These are phyloP conservation scores for Pocillopora verrucosa DNA, from an alignment of 64 coral and sea anemone species.

Conservation along the genomic window DNA sequence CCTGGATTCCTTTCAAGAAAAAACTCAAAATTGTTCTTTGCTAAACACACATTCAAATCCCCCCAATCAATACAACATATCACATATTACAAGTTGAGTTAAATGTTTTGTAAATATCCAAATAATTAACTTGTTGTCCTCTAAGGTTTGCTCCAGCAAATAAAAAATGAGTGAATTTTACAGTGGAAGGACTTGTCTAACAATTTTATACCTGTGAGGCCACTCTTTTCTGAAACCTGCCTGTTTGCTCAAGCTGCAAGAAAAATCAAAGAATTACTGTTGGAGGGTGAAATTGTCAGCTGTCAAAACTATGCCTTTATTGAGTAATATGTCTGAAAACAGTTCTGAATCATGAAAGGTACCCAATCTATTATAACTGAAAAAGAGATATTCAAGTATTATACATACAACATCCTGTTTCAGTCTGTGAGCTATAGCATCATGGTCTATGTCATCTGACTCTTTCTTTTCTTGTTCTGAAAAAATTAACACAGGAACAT, in stretches of 20 bases:
- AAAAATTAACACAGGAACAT: neutral
- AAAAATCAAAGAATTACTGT: neutral
- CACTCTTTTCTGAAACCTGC: slow-evolving; percentile 82
- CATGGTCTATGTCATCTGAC: slow-evolving; percentile 69
- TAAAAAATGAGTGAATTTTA: neutral
- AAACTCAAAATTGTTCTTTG: too few species aligned
- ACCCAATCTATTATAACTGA: neutral
- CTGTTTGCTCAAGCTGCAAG: slow-evolving; percentile 85
- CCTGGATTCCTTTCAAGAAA: too few species aligned
- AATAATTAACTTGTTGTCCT: too few species aligned
- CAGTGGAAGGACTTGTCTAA: neutral
- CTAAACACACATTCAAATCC: too few species aligned
- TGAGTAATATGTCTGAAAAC: too few species aligned
- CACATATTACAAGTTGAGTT: too few species aligned
- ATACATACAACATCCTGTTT: slow-evolving; percentile 93
- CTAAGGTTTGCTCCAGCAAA: neutral
- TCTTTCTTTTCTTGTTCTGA: slow-evolving; percentile 68
- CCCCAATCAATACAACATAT: too few species aligned
- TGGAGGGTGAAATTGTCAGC: neutral
- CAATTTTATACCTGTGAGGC: slow-evolving; percentile 63
- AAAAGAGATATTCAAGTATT: neutral
- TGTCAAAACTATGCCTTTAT: too few species aligned
- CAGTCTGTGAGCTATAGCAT: slow-evolving; percentile 96
- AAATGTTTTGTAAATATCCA: too few species aligned
- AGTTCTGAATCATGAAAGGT: too few species aligned